Conservation (phyloP, 2,888 invertebrate species). For the Boloria euphrosyne region DNA sequence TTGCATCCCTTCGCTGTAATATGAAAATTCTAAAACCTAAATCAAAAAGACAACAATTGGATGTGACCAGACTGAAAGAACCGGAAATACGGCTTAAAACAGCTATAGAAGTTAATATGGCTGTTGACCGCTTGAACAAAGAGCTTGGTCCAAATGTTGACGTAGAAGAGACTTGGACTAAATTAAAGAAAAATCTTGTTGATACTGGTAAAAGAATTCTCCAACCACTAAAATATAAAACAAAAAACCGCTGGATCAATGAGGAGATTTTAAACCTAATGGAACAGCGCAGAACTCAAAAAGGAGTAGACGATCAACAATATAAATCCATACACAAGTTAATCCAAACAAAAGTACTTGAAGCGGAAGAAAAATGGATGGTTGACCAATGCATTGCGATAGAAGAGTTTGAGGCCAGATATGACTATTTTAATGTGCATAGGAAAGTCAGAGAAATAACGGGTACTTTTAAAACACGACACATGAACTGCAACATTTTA, state of each 20-base stretch:
- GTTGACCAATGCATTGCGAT: conserved; percentile 5
- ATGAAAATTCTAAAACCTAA: conserved; percentile 10
- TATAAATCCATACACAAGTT: conserved; percentile 3
- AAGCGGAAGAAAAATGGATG: conserved; percentile 7
- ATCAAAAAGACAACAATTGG: background rate
- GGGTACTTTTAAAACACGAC: background rate
- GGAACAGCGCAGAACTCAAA: conserved; percentile 7
- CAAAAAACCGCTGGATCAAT: conserved; percentile 7
- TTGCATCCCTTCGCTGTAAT: conserved; percentile 6
- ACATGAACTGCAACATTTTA: background rate
- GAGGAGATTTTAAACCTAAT: conserved; percentile 15
- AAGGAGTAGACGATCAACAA: conserved; percentile 7
- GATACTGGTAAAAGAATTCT: conserved; percentile 10
- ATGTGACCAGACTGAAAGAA: conserved; percentile 13
- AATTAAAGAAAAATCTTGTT: conserved; percentile 9
- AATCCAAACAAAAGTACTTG: conserved; percentile 1
- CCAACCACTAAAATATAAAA: background rate
- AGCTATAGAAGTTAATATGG: background rate
- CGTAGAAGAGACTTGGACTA: background rate
- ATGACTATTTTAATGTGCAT: no score
- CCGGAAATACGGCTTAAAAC: background rate
- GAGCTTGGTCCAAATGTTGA: no score
- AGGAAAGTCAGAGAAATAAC: no score
- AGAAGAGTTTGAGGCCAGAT: background rate
- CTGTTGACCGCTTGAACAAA: no score